A percentile compares a stretch with the other conserved stretches of the same genome.
These are phyloP conservation scores for Aurelia sp. DNA, from an alignment of 30 jellyfish, hydroid and myxozoan genomes.

Conservation along the genomic window DNA sequence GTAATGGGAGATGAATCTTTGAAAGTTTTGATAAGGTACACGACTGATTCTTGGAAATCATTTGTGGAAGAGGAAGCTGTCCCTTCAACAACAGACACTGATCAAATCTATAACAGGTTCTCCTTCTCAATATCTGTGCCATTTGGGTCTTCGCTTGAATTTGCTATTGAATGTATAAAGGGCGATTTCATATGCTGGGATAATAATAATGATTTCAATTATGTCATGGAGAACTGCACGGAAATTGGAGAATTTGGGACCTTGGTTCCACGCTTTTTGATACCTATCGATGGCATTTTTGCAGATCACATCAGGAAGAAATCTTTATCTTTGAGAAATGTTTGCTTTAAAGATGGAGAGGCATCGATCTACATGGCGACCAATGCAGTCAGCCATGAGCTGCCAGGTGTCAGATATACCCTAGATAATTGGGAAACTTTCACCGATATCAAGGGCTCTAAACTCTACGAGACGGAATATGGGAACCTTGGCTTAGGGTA, in stretches of 20 bases:
- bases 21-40: slow-evolving; percentile 18
- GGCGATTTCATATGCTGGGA: slow-evolving; percentile 77
- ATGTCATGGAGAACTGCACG: slow-evolving; percentile 17
- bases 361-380: slow-evolving; percentile 12
- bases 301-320: background rate
- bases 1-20: slow-evolving; percentile 10
- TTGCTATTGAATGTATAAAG: slow-evolving; percentile 50
- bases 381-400: background rate
- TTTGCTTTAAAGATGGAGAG: slow-evolving; percentile 4
- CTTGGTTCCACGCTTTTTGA: slow-evolving; percentile 11
- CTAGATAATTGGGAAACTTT: slow-evolving; percentile 70
- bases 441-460: slow-evolving; percentile 24
- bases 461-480: background rate
- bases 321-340: slow-evolving; percentile 13
- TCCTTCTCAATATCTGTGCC: slow-evolving; percentile 37
- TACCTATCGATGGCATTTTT: slow-evolving; percentile 12
- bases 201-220: slow-evolving; percentile 55
- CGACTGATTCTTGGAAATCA: slow-evolving; percentile 55
- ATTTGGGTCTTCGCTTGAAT: slow-evolving; percentile 20
- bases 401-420: slow-evolving; percentile 48
- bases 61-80: slow-evolving; percentile 27
- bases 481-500: background rate
- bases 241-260: slow-evolving; percentile 13
- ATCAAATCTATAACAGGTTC: slow-evolving; percentile 1
- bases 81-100: background rate